Base-by-base conservation (phyloP, 2,113 vertebrate species). In the Opisthocomus hoazin region DNA sequence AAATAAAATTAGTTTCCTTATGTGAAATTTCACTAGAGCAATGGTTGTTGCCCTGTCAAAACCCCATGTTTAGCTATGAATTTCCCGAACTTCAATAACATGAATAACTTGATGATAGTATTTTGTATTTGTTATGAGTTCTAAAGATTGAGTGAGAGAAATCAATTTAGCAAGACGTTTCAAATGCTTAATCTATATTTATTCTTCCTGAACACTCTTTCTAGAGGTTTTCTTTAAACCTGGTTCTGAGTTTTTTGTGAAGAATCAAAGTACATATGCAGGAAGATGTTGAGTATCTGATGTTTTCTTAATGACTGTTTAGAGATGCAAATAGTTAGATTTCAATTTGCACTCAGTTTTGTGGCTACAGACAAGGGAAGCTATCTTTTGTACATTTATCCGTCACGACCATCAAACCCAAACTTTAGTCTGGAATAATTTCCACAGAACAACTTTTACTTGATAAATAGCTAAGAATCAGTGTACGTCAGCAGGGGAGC, bases 51-150 rank as follows among this genome's bases (percentile, higher is more conserved):
- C n/a, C 63, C 46, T 95, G 37, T 86, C 58, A 95, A 81, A 96
- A 60, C 34, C 20, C 30, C 15, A 4, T 84, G 24, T 74, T 93
- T 89, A 43, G 85, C 29, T 51, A 12, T 70, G 41, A 84, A 56
- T 86, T 92, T 89, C 80, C 56, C 10, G 6, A 60, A 78, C 50
- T 90, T 90, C 58, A 45, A 10, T 88, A 51, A 43, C 19, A 45
- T 34, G 46, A 81, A 92, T 74, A 83, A 77, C 36, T 46, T 81
- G 29, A 39, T 89, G n/a, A 66, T 81, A 61, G 9, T 26, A 56
- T 89, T 94, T 89, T 85, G 22, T 90, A 66, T 94, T 94, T 89
- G 23, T 70, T 88, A 68, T 60, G 53, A 94, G 17, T 89, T 93
- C 61, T 92, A 54, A 66, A 89, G 76, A 86, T 8, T 69, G 57